Base-by-base conservation (phyloP, 2,113 vertebrate genomes). In the Fulmarus glacialis region DNA sequence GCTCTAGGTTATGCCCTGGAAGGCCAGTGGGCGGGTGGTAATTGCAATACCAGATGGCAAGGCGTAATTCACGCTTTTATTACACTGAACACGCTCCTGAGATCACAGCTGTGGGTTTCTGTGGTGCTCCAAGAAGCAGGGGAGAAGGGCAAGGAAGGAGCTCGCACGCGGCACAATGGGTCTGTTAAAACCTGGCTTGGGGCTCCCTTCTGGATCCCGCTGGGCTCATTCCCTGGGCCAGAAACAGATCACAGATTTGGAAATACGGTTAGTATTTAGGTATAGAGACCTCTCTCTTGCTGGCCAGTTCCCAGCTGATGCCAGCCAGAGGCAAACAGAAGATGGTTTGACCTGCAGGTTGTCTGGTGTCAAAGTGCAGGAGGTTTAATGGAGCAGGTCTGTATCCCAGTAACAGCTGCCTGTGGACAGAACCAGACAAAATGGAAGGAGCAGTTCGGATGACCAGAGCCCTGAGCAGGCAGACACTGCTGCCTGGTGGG, bases 111-210 rank as follows among this genome's bases (percentile, higher is more conserved):
- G 10, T 55, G 52, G 32, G n/a, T 38, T 84, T 58, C 79, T n/a
- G 24, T 34, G 15, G 15, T 42, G 40, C 36, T 27, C 24, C n/a
- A 30, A n/a, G 62, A 38, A 81, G n/a, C 17, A 23, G 3, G 8
- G n/a, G 8, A 42, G 74, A 64, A 81, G 56, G 52, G 10, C 8
- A 30, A 50, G 38, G 53, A 87, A 38, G 26, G 32, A 86, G 24
- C 43, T 42, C 0, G 1, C 27, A 8, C 1, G 0, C 0, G 2
- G 26, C 2, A 4, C 15, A 8, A 20, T 11, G 30, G 36, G 10
- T 50, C 40, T 83, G 29, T 60, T 52, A 50, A 52, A 79, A 40
- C 55, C 29, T 36, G 53, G 14, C 53, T 40, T 63, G 21, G 16
- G 15, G 38, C 16, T 79, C 42, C 23, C 7, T 68, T 73, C 40